These are phyloP conservation scores for Netelia inedita DNA, from an alignment of 2,888 invertebrate species.

Conservation along the genomic window DNA sequence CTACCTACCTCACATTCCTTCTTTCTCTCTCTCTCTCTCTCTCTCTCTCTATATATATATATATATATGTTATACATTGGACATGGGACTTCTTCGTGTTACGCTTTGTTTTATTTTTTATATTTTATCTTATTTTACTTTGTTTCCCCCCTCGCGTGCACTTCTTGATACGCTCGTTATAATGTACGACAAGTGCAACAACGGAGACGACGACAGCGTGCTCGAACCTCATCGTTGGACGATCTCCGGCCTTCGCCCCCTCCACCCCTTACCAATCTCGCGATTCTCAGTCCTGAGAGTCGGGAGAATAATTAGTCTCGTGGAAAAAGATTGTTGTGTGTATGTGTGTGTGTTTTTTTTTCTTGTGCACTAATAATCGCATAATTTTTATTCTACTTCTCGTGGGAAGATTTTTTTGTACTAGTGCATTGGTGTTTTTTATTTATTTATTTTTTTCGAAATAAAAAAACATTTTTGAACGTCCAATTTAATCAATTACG, in stretches of 20 bases:
- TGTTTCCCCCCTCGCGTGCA: slow-evolving; percentile 66
- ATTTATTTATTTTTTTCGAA: too few species aligned
- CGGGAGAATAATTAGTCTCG: slow-evolving; percentile 2
- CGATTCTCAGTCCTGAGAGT: neutral
- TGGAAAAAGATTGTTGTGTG: neutral
- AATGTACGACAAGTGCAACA: slow-evolving; percentile 73
- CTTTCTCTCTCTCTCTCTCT: neutral
- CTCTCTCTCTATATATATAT: slow-evolving; percentile 14
- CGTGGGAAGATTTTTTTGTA: too few species aligned
- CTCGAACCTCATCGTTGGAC: slow-evolving; percentile 2
- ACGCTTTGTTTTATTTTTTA: slow-evolving; percentile 61
- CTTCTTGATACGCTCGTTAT: slow-evolving; percentile 58
- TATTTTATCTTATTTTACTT: slow-evolving; percentile 67
- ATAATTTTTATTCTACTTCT: too few species aligned
- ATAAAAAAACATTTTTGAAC: too few species aligned
- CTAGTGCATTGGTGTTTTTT: too few species aligned
- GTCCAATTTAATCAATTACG: too few species aligned
- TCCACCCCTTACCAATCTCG: neutral
- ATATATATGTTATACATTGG: slow-evolving; percentile 28
- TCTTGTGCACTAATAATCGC: too few species aligned
- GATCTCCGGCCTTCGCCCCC: neutral
- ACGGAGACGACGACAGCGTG: neutral
- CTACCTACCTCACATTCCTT: slow-evolving; percentile 36
- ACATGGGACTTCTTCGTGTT: slow-evolving; percentile 42
- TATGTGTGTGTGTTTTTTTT: too few species aligned